Conservation (phyloP, 1,140 invertebrate species). For the Hycleus cichorii region DNA sequence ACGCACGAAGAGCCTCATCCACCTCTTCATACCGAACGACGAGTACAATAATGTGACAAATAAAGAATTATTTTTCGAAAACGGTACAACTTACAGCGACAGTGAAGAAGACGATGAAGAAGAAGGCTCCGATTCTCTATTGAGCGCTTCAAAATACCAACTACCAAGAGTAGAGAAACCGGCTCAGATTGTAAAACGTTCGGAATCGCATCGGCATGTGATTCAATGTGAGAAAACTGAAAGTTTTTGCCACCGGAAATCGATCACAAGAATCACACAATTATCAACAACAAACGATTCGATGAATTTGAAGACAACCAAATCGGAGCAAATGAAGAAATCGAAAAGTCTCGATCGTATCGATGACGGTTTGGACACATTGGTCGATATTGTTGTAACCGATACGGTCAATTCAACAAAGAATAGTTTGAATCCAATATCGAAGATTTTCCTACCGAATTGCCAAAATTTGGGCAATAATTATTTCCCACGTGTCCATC, state of each 20-base stretch:
- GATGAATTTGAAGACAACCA: not conserved
- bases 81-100: conserved; percentile 52
- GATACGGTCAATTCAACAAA: conserved; percentile 41
- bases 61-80: conserved; percentile 52
- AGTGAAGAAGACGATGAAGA: conserved; percentile 34
- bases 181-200: conserved; percentile 7
- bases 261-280: not conserved
- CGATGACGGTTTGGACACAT: conserved; percentile 64
- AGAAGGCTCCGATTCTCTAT: conserved; percentile 61
- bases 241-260: too few species aligned
- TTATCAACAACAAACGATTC: not conserved
- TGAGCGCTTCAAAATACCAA: conserved; percentile 56
- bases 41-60: conserved; percentile 46
- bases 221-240: not conserved
- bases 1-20: conserved; percentile 43
- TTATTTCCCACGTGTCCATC: conserved; percentile 38
- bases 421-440: not conserved
- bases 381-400: conserved; percentile 61
- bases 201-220: conserved; percentile 23
- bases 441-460: too few species aligned
- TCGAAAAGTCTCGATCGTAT: conserved; percentile 72
- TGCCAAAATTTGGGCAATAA: conserved; percentile 16
- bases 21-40: conserved; percentile 41
- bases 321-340: conserved; percentile 41
- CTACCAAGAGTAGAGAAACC: conserved; percentile 37